Evolutionary conservation across 2,888 invertebrate genomes (phyloP), one percentile per base, ranked within the genome.

Genomic region (Ecliptopera silaceata): DNA sequence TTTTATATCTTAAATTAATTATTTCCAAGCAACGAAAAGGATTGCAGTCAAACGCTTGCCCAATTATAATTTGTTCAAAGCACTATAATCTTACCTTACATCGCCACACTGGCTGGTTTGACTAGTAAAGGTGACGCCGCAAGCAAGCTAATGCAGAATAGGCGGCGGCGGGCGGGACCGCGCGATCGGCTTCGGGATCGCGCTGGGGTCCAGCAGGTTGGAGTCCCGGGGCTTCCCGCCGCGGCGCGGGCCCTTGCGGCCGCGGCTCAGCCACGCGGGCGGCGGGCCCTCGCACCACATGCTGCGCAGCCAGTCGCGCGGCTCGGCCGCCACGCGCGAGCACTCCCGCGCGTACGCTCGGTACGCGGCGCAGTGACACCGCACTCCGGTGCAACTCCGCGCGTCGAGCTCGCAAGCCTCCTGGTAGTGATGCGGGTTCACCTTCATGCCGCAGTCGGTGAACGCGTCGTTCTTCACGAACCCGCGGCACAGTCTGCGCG

Each of bases 331-430:
- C 36, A 96, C 83, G 17, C 97, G 92, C 61, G 94, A 93, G 77
- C 98, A 98, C 80, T 97, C 97, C 65, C 97, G 94, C 0, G 96
- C 96, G 77, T 98, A 98, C 2, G 98, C 98, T 51, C 95, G 94
- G 73, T 98, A 94, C 60, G 97, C 96, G 68, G 97, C 97, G 82
- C 98, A 98, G 79, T 97, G 96, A 72, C 98, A 98, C 72, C 93
- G 93, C 56, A 93, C 93, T 11, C 93, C 93, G 1, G 96, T 94
- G 81, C 98, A 98, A 74, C 97, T 96, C 77, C 97, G 97, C 88
- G 97, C 96, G 78, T 97, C 97, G 80, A 95, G 92, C 69, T 95
- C 93, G 80, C 98, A 98, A 8, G 97, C 96, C 77, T 95, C 96
- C 78, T 95, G 95, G 80, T 97, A 98, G 75, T 96, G 95, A 62